Evolutionary conservation across 2,888 invertebrate species (phyloP).

Genomic region (Melanostoma scalare): DNA sequence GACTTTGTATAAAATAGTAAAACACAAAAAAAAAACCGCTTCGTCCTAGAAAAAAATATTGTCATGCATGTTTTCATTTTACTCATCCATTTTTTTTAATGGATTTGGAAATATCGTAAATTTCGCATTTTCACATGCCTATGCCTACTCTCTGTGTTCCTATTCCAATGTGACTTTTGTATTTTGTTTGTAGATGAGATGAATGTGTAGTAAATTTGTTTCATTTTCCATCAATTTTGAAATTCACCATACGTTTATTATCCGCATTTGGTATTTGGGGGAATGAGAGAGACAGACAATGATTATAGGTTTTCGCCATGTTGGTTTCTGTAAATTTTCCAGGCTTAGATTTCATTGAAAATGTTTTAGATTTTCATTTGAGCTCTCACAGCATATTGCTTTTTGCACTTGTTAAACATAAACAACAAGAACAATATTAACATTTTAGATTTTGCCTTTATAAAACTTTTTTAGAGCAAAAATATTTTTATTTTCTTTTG

Average conservation of each 20-base stretch:
- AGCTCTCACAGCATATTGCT: too few species aligned
- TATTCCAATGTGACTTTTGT: constrained; percentile 23
- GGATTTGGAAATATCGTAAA: too few species aligned
- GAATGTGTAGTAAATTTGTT: neutral
- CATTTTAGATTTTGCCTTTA: constrained; percentile 22
- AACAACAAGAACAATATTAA: constrained; percentile 39
- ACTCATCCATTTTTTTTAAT: too few species aligned
- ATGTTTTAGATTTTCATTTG: too few species aligned
- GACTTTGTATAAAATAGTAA: too few species aligned
- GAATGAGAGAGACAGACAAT: too few species aligned
- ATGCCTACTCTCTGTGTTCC: constrained; percentile 38
- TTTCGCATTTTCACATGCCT: constrained; percentile 27
- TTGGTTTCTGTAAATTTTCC: constrained; percentile 24
- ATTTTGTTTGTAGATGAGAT: neutral
- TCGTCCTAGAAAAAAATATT: too few species aligned
- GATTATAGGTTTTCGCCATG: constrained; percentile 36
- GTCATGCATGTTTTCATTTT: too few species aligned
- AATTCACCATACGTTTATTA: constrained; percentile 43
- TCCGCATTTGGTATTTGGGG: too few species aligned
- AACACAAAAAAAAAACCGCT: too few species aligned
- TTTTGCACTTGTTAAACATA: constrained; percentile 12
- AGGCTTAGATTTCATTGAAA: too few species aligned
- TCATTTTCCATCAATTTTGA: constrained; percentile 28
- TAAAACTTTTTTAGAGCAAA: neutral
- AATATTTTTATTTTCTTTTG: constrained; percentile 15